phyloP scores from a whole-genome alignment of 2,113 vertebrate genomes.

The Aphyosemion australe region DNA sequence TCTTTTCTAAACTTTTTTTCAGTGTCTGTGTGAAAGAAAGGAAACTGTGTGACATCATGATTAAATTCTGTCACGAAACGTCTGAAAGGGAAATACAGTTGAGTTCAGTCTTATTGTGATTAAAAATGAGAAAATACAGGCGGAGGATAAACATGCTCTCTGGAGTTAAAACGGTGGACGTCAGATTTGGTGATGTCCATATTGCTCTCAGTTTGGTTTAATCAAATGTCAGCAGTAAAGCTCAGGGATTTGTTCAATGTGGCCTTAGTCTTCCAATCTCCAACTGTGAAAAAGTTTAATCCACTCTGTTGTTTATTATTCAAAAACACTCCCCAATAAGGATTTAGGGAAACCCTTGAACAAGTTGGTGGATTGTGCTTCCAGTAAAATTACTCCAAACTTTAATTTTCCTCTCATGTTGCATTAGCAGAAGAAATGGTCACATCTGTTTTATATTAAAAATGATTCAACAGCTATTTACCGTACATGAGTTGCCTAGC shows the following conservation, averaged over 20 bases:
- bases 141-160: conserved; percentile 50
- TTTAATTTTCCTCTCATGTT: neutral
- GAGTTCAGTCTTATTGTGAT: conserved; percentile 46
- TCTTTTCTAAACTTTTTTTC: neutral
- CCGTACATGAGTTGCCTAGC: no score
- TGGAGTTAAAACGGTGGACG: conserved; percentile 21
- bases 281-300: conserved; percentile 50
- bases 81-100: conserved; percentile 9
- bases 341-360: conserved; percentile 40
- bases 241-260: conserved; percentile 51
- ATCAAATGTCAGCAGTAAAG: conserved; percentile 60
- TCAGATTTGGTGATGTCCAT: conserved; percentile 46
- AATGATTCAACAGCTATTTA: no score
- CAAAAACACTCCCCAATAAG: conserved; percentile 28
- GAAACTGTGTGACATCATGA: conserved; percentile 34
- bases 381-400: conserved; percentile 6
- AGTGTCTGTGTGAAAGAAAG: neutral
- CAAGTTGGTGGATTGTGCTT: conserved; percentile 32
- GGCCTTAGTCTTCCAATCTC: conserved; percentile 28
- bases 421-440: no score
- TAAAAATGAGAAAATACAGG: conserved; percentile 42
- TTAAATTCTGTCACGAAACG: conserved; percentile 31
- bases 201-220: conserved; percentile 66
- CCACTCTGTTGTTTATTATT: conserved; percentile 48
- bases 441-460: no score